Conservation (phyloP, 2,888 invertebrate species). For the Myathropa florea region DNA sequence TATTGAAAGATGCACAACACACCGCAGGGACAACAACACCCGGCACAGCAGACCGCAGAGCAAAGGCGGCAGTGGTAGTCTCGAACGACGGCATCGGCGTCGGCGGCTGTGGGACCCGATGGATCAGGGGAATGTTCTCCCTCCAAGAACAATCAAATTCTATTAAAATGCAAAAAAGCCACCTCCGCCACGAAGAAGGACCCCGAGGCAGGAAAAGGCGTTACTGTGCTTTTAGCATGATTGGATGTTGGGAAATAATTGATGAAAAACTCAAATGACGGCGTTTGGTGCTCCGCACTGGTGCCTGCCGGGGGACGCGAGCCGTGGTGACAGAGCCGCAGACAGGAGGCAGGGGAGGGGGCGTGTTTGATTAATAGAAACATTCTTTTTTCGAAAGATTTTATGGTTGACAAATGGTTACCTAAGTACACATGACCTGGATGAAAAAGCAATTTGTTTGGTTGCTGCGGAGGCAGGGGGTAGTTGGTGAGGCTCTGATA, state of each 20-base stretch:
- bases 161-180: constrained; percentile 61
- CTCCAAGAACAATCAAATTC: constrained; percentile 55
- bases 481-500: background rate
- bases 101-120: too few species aligned
- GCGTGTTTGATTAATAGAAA: constrained; percentile 23
- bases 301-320: background rate
- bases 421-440: constrained; percentile 1
- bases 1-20: constrained; percentile 25
- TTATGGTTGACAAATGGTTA: background rate
- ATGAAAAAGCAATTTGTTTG: background rate
- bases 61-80: background rate
- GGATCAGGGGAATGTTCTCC: background rate
- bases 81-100: too few species aligned
- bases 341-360: background rate
- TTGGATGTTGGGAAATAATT: constrained; percentile 61
- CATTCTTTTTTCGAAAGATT: background rate
- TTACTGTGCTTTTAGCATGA: constrained; percentile 62
- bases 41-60: background rate
- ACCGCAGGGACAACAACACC: constrained; percentile 18
- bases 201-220: constrained; percentile 16
- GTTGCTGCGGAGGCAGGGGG: background rate
- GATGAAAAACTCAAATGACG: constrained; percentile 19
- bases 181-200: background rate
- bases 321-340: background rate
- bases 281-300: background rate